These are phyloP conservation scores for Manis crassicaudata DNA, from an alignment of 2,797 vertebrate genomes.

Conservation along the genomic window DNA sequence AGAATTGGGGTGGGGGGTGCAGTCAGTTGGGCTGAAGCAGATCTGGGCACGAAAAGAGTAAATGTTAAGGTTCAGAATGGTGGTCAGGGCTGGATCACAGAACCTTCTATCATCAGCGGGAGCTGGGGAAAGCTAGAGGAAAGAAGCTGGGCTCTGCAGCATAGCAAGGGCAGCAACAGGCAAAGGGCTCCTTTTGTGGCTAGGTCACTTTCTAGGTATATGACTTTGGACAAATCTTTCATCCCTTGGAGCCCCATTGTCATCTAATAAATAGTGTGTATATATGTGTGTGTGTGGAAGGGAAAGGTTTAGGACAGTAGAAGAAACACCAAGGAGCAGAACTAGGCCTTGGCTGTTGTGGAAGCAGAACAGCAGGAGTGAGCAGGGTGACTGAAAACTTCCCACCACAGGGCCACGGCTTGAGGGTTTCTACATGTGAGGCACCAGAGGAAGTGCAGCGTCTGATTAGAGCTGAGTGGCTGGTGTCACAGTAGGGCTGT, in stretches of 20 bases:
- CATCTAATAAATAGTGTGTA: background rate
- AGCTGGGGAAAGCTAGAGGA: background rate
- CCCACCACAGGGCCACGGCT: background rate
- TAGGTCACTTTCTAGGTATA: background rate
- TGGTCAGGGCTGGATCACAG: background rate
- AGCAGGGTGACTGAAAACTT: background rate
- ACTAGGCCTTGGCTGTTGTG: background rate
- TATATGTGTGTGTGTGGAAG: background rate
- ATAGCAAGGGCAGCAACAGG: background rate
- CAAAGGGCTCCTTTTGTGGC: conserved; percentile 21
- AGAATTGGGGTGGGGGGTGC: background rate
- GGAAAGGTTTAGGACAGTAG: background rate
- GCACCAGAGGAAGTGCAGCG: conserved; percentile 50
- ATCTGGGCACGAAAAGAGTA: conserved; percentile 33
- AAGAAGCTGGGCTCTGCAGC: background rate
- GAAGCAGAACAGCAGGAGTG: background rate
- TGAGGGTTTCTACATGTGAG: conserved; percentile 44
- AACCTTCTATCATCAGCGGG: background rate
- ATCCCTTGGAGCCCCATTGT: conserved; percentile 21
- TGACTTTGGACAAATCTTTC: conserved; percentile 48
- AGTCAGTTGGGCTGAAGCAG: conserved; percentile 1
- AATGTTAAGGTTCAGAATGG: background rate
- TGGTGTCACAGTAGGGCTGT: background rate
- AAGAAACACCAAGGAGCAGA: conserved; percentile 12
- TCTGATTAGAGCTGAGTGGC: conserved; percentile 62